phyloP scores from a whole-genome alignment of 2,797 vertebrate species.

The Pseudomugil gertrudae region DNA sequence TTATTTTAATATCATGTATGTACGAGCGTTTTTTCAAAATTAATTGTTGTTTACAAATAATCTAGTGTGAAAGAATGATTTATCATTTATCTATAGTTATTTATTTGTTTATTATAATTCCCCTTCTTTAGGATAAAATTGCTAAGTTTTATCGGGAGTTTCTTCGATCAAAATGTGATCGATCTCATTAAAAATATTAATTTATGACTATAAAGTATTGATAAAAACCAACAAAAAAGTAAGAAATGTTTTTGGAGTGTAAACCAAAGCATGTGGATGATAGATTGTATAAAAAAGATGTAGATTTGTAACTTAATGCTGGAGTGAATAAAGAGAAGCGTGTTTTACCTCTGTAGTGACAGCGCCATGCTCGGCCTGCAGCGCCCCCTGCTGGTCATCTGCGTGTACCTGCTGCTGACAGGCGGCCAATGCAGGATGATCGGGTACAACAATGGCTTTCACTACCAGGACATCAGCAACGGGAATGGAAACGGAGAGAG shows the following conservation, averaged over 20 bases:
- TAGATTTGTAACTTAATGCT: background rate
- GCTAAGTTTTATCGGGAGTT: too few species aligned
- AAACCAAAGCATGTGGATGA: background rate
- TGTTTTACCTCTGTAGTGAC: constrained; percentile 13
- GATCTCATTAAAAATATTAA: background rate
- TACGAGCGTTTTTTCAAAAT: background rate
- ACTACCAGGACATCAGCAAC: constrained; percentile 85
- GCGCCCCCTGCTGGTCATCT: constrained; percentile 73
- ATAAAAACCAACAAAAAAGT: background rate
- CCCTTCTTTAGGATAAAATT: background rate
- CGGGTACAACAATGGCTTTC: constrained; percentile 87
- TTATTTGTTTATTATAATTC: too few species aligned
- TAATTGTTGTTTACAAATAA: background rate
- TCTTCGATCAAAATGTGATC: background rate
- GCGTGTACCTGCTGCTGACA: constrained; percentile 56
- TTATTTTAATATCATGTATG: background rate
- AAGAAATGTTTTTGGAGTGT: background rate
- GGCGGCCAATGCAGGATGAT: constrained; percentile 47
- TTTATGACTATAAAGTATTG: background rate
- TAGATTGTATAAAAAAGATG: too few species aligned
- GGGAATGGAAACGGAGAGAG: constrained; percentile 82
- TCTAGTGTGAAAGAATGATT: background rate
- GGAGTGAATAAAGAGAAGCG: too few species aligned
- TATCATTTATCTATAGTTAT: too few species aligned
- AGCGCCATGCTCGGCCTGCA: constrained; percentile 61